A percentile compares a stretch with the other conserved stretches of the same genome.
These are phyloP conservation scores for Heliconius ismenius DNA, from an alignment of 2,888 invertebrate species.

Conservation along the genomic window DNA sequence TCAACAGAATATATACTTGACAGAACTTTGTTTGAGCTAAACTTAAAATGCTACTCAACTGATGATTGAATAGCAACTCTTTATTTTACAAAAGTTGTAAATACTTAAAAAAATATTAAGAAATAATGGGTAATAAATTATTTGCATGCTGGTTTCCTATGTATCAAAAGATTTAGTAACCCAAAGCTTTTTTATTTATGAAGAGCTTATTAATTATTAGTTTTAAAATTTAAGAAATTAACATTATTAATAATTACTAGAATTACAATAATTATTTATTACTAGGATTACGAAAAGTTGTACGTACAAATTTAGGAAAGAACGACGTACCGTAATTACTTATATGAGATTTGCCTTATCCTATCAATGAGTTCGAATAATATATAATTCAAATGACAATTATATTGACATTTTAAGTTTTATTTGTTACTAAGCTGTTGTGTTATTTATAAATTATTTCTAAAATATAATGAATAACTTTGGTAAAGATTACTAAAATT, in stretches of 20 bases:
- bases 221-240: too few relatives aligned
- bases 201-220: too few relatives aligned
- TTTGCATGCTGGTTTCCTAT: background rate
- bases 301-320: background rate
- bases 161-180: background rate
- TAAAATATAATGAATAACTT: constrained; percentile 6
- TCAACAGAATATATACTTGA: too few relatives aligned
- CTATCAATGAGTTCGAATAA: background rate
- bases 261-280: background rate
- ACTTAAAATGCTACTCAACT: background rate
- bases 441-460: background rate
- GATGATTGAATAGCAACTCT: background rate
- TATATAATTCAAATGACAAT: background rate
- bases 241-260: background rate
- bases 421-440: constrained; percentile 2
- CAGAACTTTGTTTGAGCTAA: background rate
- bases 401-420: constrained; percentile 14
- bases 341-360: background rate
- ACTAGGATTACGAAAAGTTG: background rate
- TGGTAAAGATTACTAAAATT: background rate
- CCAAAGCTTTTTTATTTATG: background rate
- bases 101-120: too few relatives aligned
- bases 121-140: background rate
- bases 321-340: background rate
- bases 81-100: background rate